These are phyloP conservation scores for Aurelia sp. DNA, from an alignment of 30 jellyfish, hydroid and myxozoan species.

Conservation along the genomic window DNA sequence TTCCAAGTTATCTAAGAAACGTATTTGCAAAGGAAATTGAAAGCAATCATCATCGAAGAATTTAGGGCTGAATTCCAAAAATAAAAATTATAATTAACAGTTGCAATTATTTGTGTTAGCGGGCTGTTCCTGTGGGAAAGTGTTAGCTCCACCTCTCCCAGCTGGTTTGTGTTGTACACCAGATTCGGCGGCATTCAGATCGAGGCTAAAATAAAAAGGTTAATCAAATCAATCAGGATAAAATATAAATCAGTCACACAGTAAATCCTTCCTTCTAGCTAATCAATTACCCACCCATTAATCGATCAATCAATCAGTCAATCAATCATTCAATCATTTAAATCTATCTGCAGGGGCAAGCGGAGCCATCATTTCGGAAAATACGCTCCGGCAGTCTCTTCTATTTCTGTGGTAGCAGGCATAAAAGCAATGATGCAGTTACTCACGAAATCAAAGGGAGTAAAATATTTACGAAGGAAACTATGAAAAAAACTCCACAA, in stretches of 20 bases:
- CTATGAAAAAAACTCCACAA: too few relatives aligned
- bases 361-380: too few relatives aligned
- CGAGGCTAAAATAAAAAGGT: conserved; percentile 76
- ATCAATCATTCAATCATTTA: too few relatives aligned
- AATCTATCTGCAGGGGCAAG: too few relatives aligned
- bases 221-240: background rate
- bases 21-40: conserved; percentile 6
- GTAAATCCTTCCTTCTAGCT: background rate
- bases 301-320: too few relatives aligned
- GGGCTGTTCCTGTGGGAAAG: conserved; percentile 96
- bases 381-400: too few relatives aligned
- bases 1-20: background rate
- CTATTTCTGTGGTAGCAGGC: too few relatives aligned
- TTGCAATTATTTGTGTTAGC: conserved; percentile 89
- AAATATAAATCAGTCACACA: background rate
- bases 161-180: conserved; percentile 99
- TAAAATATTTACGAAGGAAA: too few relatives aligned
- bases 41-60: conserved; percentile 4
- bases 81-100: conserved; percentile 49
- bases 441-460: too few relatives aligned
- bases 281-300: too few relatives aligned
- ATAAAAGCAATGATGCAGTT: too few relatives aligned
- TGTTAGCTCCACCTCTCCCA: conserved; percentile 95
- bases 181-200: conserved; percentile 98
- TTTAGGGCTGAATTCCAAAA: background rate